Conservation (phyloP, 2,888 invertebrate species). For the Epinotia brunnichana region DNA sequence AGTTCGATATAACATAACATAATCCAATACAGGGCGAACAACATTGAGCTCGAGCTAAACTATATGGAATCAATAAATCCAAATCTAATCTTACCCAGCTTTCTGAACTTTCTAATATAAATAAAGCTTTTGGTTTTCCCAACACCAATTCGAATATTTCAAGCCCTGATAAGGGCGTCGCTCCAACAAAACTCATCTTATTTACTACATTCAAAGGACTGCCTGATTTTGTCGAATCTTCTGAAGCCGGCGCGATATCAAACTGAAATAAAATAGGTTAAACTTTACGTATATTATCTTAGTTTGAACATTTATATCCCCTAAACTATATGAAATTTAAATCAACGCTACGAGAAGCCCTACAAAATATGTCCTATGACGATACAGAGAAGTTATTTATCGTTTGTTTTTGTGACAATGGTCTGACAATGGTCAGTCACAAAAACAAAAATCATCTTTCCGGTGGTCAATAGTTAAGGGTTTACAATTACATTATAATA, state of each 20-base stretch:
- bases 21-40: too few relatives aligned
- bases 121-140: constrained; percentile 20
- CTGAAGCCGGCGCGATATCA: constrained; percentile 17
- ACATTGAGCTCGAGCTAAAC: not conserved
- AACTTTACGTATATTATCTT: constrained; percentile 1
- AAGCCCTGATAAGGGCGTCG: not conserved
- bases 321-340: too few relatives aligned
- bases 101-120: constrained; percentile 25
- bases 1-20: too few relatives aligned
- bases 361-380: too few relatives aligned
- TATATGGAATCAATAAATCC: constrained; percentile 7
- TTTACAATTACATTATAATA: too few relatives aligned
- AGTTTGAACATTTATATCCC: too few relatives aligned
- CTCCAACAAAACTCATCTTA: constrained; percentile 29
- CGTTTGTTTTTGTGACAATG: too few relatives aligned
- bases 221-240: constrained; percentile 22
- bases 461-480: too few relatives aligned
- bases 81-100: constrained; percentile 10
- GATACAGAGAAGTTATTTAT: too few relatives aligned
- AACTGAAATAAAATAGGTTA: constrained; percentile 14
- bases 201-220: constrained; percentile 16
- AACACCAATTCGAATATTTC: constrained; percentile 5
- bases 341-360: too few relatives aligned
- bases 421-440: too few relatives aligned
- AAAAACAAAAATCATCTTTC: too few relatives aligned